These are phyloP conservation scores for Mesitornis unicolor DNA, from an alignment of 2,113 vertebrate species.

Conservation along the genomic window DNA sequence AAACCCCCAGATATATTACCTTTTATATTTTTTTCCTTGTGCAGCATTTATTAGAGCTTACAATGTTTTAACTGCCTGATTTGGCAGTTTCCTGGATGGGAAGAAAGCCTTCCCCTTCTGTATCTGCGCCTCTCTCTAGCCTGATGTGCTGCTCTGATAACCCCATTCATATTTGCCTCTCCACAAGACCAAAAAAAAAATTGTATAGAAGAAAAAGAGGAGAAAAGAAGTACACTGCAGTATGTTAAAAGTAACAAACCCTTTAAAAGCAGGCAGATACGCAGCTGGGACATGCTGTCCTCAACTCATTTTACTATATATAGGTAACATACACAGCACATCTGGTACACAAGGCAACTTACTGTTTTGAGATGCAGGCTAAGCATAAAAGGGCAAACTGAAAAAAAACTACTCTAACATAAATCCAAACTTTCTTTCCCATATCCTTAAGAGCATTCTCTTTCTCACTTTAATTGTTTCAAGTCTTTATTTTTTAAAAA, in stretches of 20 bases:
- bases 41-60: background rate
- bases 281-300: background rate
- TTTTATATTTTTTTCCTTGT: background rate
- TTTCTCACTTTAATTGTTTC: background rate
- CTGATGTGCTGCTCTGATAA: background rate
- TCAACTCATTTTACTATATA: background rate
- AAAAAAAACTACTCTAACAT: background rate
- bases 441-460: background rate
- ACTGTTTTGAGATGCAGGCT: background rate
- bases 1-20: background rate
- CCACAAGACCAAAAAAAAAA: background rate
- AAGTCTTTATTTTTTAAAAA: background rate
- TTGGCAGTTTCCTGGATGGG: background rate
- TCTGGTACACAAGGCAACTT: background rate
- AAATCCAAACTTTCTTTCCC: background rate
- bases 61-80: background rate
- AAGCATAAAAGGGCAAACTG: background rate
- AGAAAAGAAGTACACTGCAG: background rate
- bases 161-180: background rate
- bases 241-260: background rate
- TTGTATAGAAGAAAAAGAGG: background rate
- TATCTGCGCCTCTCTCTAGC: background rate
- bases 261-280: background rate
- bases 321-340: background rate
- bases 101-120: background rate